Percentiles rank a stretch among this genome's conserved stretches.
Evolutionary conservation across 2,888 invertebrate species (phyloP).

Genomic region (Archips crataeganus): DNA sequence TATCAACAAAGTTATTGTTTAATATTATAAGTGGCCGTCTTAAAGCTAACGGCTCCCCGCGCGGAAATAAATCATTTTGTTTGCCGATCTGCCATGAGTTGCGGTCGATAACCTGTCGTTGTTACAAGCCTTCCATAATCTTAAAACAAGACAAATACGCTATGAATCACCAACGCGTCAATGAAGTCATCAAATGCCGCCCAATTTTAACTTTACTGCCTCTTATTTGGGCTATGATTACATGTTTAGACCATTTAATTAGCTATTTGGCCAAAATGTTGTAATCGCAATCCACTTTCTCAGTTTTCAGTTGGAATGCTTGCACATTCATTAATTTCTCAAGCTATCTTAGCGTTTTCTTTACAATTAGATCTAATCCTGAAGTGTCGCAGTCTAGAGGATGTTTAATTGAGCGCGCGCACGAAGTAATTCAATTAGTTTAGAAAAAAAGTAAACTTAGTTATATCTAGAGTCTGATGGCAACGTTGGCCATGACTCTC

Average conservation of each 20-base stretch:
- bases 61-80: constrained; percentile 45
- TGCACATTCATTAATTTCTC: constrained; percentile 20
- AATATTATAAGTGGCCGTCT: constrained; percentile 34
- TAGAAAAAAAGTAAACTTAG: constrained; percentile 30
- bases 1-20: constrained; percentile 40
- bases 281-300: constrained; percentile 14
- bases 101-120: constrained; percentile 29
- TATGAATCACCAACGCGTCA: constrained; percentile 4
- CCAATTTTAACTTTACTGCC: not conserved
- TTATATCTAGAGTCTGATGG: constrained; percentile 24
- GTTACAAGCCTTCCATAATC: constrained; percentile 15
- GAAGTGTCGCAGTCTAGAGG: constrained; percentile 23
- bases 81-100: constrained; percentile 27
- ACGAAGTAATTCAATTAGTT: constrained; percentile 36
- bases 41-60: constrained; percentile 44
- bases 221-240: not conserved
- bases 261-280: not conserved
- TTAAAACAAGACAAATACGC: constrained; percentile 1
- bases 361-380: constrained; percentile 33
- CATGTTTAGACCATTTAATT: not conserved
- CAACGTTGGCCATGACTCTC: constrained; percentile 35
- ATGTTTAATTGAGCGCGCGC: constrained; percentile 34
- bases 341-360: constrained; percentile 16
- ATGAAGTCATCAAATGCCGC: constrained; percentile 8
- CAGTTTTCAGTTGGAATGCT: constrained; percentile 5